Percentiles rank a stretch among this genome's conserved stretches.
These are phyloP conservation scores for Tanypteryx hageni DNA, from an alignment of 2,888 invertebrate species.

Conservation along the genomic window DNA sequence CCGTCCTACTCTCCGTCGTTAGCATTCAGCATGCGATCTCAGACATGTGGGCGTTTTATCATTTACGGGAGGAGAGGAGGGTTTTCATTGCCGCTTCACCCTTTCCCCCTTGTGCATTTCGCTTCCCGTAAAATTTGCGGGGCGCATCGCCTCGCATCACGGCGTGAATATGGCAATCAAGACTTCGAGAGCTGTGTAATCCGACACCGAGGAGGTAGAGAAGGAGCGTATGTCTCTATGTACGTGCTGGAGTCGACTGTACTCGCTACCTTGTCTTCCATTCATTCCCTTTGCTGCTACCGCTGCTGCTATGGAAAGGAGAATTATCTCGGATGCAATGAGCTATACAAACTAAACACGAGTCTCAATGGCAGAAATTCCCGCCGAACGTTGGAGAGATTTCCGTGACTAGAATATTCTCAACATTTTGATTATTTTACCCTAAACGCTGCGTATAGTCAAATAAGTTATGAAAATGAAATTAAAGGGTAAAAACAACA, in stretches of 20 bases:
- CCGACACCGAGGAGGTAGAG: neutral
- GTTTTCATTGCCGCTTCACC: neutral
- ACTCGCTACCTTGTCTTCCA: neutral
- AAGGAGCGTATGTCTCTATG: neutral
- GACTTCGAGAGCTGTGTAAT: slow-evolving; percentile 22
- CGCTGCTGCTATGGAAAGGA: neutral
- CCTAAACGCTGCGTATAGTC: too few relatives aligned
- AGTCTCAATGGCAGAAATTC: neutral
- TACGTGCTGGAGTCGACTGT: neutral
- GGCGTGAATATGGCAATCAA: slow-evolving; percentile 35
- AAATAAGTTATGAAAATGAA: too few relatives aligned
- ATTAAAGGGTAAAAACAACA: too few relatives aligned
- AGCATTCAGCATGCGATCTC: slow-evolving; percentile 31
- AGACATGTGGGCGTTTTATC: slow-evolving; percentile 18
- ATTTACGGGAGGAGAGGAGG: neutral
- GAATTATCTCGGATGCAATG: neutral
- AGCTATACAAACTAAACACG: neutral
- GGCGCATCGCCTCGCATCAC: slow-evolving; percentile 12
- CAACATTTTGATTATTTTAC: neutral
- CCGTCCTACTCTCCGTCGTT: neutral
- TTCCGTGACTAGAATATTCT: neutral
- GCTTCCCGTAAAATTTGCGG: slow-evolving; percentile 25
- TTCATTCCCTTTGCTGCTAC: neutral
- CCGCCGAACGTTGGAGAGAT: neutral
- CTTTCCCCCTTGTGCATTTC: slow-evolving; percentile 42